Evolutionary conservation across 2,797 vertebrate species (phyloP).

Genomic region (Synaphobranchus kaupii): DNA sequence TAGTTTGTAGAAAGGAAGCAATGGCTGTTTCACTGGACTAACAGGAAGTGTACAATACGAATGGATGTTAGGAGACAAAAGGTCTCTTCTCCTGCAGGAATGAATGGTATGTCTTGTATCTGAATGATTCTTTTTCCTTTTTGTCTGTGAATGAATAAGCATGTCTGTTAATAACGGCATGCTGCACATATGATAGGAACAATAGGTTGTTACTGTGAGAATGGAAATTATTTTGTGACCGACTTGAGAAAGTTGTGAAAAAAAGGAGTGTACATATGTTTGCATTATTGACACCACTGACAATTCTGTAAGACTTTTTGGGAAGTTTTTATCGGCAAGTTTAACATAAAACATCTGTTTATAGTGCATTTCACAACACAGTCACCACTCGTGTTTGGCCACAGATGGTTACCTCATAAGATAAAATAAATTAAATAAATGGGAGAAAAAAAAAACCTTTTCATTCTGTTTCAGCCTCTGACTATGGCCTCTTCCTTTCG

Average conservation of each 20-base stretch:
- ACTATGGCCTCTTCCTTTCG: conserved; percentile 95
- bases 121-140: not conserved
- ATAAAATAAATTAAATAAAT: not conserved
- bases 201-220: not conserved
- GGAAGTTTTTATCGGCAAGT: not conserved
- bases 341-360: not conserved
- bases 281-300: not conserved
- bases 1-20: not conserved
- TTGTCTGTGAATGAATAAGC: not conserved
- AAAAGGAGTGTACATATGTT: not conserved
- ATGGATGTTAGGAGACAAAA: conserved; percentile 34
- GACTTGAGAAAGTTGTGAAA: not conserved
- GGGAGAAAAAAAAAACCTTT: not conserved
- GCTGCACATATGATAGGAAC: not conserved
- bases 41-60: conserved; percentile 35
- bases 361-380: not conserved
- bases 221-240: not conserved
- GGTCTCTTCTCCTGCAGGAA: conserved; percentile 11
- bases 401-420: not conserved
- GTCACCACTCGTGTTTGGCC: not conserved
- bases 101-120: conserved; percentile 33
- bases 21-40: not conserved
- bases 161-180: not conserved
- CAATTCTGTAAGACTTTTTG: not conserved
- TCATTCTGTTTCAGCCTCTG: conserved; percentile 79